A percentile compares a stretch with the other conserved stretches of the same genome.
These are phyloP conservation scores for Leucoraja ocellata DNA, from an alignment of 2,797 vertebrate species.

Conservation along the genomic window DNA sequence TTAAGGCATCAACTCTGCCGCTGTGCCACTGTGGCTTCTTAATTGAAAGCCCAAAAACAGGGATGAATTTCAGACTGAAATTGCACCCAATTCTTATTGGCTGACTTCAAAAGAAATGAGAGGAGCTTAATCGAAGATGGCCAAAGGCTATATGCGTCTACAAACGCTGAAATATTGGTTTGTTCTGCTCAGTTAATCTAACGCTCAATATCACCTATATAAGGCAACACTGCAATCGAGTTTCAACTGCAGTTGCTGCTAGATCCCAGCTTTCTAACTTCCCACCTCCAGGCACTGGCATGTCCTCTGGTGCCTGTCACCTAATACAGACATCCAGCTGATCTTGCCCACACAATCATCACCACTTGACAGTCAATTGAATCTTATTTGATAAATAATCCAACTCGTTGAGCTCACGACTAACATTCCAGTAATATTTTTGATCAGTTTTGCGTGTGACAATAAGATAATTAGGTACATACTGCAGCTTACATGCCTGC, in stretches of 20 bases:
- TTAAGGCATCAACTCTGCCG: too few relatives aligned
- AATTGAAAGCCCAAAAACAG: background rate
- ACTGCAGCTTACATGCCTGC: background rate
- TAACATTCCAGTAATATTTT: background rate
- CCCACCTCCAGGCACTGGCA: background rate
- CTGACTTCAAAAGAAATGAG: too few relatives aligned
- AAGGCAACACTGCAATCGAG: background rate
- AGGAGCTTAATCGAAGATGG: background rate
- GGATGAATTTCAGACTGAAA: background rate
- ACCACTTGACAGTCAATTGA: too few relatives aligned
- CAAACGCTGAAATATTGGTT: background rate
- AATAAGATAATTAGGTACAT: too few relatives aligned
- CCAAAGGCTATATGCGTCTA: background rate
- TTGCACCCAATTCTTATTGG: too few relatives aligned
- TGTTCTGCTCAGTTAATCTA: background rate
- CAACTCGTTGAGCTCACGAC: background rate
- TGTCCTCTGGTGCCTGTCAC: background rate
- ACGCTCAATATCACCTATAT: background rate
- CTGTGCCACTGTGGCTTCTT: too few relatives aligned
- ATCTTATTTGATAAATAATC: too few relatives aligned
- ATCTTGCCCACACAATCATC: background rate
- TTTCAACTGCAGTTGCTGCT: background rate
- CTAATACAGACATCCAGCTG: background rate
- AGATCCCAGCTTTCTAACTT: background rate
- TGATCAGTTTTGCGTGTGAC: background rate